Base-by-base conservation (phyloP, 2,888 invertebrate species). In the Sinodicranocentrus sp. region DNA sequence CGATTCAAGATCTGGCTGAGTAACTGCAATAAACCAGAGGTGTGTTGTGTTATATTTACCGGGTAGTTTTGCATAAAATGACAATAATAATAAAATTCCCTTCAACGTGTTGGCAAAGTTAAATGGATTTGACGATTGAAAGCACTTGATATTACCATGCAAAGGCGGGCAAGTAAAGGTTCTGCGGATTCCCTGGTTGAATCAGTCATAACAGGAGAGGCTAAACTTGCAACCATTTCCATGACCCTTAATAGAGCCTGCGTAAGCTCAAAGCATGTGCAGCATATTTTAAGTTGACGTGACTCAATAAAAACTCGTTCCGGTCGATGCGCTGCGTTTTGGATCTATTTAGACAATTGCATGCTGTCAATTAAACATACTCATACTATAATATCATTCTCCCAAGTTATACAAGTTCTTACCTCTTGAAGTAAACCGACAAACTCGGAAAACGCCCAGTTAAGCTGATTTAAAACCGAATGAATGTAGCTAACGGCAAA, bases 361-460 rank as follows among this genome's bases (percentile, higher is more conserved):
- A 26, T 17, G 15, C 33, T 44, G 21, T 6, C 39, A 57, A 26
- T 13, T 15, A 39, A 54, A 43, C n/a, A 39, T 43, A 3, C 3
- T 17, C 52, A 52, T 52, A 5, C 52, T 52, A 39, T n/a, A n/a
- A n/a, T n/a, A n/a, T n/a, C n/a, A n/a, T n/a, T n/a, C n/a, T n/a
- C n/a, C n/a, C n/a, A n/a, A n/a, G n/a, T 6, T 39, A 39, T 39
- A 39, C 6, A n/a, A n/a, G n/a, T 21, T 10, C 8, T 61, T 89
- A 94, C 94, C 92, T 96, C 96, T 90, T 96, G 96, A 89, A 96
- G 92, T 92, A 96, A 94, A 25, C 95, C 94, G 86, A 96, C 95
- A 89, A 96, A 96, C 89, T 96, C 96, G 0, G 96, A 96, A 90
- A 96, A 96, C 0, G 95, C 95, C 96, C 96, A 96, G 91, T 96